phyloP scores from a whole-genome alignment of 2,888 invertebrate species.

The Thymelicus lineola region DNA sequence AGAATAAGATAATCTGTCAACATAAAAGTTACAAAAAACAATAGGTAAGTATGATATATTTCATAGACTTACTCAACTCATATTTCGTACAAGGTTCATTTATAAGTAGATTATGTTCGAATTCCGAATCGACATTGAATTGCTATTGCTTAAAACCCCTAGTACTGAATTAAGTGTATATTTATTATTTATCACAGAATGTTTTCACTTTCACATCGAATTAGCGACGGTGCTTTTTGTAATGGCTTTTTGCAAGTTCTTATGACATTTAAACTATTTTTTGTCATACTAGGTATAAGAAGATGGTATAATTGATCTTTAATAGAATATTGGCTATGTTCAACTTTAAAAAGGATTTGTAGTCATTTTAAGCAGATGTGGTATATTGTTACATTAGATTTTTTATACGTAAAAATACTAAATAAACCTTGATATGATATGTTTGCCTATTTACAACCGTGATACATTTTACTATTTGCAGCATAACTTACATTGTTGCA shows the following conservation, averaged over 20 bases:
- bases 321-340: background rate
- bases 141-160: slow-evolving; percentile 8
- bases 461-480: too few species aligned
- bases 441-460: too few species aligned
- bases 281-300: background rate
- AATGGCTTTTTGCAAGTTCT: slow-evolving; percentile 4
- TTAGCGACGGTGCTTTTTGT: slow-evolving; percentile 1
- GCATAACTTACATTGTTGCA: too few species aligned
- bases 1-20: background rate
- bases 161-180: slow-evolving; percentile 19
- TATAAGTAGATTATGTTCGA: slow-evolving; percentile 7
- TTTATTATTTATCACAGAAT: slow-evolving; percentile 24
- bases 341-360: too few species aligned
- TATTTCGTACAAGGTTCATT: slow-evolving; percentile 5
- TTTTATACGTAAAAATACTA: too few species aligned
- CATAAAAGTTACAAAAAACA: slow-evolving; percentile 1
- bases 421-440: too few species aligned
- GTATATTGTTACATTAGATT: too few species aligned
- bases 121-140: slow-evolving; percentile 14
- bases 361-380: too few species aligned
- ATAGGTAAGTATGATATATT: background rate
- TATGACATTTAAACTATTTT: slow-evolving; percentile 1
- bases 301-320: slow-evolving; percentile 4
- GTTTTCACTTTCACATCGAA: slow-evolving; percentile 6
- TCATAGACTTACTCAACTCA: background rate